A percentile compares a stretch with the other conserved stretches of the same genome.
These are phyloP conservation scores for Tenthredo notha DNA, from an alignment of 2,888 invertebrate species.

Conservation along the genomic window DNA sequence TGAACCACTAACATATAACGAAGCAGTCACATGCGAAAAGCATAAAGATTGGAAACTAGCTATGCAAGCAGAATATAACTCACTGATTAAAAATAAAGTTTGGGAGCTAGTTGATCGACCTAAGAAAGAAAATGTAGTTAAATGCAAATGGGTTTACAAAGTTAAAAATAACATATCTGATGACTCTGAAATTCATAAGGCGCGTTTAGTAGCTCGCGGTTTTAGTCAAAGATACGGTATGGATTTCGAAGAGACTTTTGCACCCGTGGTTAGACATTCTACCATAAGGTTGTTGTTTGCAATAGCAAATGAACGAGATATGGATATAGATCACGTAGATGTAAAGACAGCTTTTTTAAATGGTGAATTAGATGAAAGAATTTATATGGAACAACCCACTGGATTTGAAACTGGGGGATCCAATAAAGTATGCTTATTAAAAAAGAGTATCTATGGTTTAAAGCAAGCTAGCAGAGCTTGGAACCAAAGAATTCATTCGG, in stretches of 20 bases:
- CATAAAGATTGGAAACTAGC: neutral
- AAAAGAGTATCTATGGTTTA: slow-evolving; percentile 57
- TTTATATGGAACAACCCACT: too few relatives aligned
- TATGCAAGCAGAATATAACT: neutral
- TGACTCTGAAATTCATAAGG: too few relatives aligned
- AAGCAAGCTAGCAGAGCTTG: slow-evolving; percentile 57
- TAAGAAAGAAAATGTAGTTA: neutral
- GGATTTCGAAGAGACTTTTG: too few relatives aligned
- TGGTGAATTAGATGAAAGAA: too few relatives aligned
- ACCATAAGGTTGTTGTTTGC: too few relatives aligned
- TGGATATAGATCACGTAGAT: too few relatives aligned
- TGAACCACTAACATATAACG: slow-evolving; percentile 50
- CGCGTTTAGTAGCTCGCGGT: too few relatives aligned
- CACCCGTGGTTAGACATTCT: too few relatives aligned
- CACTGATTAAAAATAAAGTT: neutral
- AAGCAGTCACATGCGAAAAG: neutral
- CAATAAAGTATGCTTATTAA: slow-evolving; percentile 56
- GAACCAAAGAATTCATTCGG: slow-evolving; percentile 52
- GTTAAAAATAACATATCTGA: neutral
- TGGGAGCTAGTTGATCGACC: slow-evolving; percentile 1
- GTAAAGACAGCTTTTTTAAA: too few relatives aligned
- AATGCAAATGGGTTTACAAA: slow-evolving; percentile 17
- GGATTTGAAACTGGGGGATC: slow-evolving; percentile 34
- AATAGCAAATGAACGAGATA: too few relatives aligned
- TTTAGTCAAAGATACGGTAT: too few relatives aligned